Conservation (phyloP, 2,113 vertebrate species). For the Elaphurus davidianus region DNA sequence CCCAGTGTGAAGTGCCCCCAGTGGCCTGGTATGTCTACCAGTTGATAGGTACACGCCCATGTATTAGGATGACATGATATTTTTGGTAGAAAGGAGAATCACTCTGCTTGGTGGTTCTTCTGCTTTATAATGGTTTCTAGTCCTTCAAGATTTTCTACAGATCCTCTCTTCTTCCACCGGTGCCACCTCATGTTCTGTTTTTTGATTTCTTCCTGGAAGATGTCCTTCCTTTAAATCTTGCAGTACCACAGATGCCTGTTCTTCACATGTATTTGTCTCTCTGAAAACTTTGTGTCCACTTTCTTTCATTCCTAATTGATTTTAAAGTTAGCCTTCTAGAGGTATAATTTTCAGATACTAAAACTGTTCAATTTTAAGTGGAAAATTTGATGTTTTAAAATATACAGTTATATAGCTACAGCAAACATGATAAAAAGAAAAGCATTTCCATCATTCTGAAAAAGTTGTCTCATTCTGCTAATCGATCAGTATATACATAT, state of each 20-base stretch:
- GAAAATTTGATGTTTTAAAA: neutral
- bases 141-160: neutral
- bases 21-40: neutral
- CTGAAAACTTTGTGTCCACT: neutral
- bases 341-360: neutral
- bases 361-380: neutral
- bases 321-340: neutral
- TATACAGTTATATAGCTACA: neutral
- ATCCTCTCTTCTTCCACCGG: neutral
- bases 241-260: neutral
- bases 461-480: neutral
- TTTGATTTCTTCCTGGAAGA: neutral
- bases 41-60: neutral
- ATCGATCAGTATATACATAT: neutral
- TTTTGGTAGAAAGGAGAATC: neutral
- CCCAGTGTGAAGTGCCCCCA: neutral
- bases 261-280: neutral
- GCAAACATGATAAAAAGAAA: neutral
- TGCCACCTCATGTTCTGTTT: neutral
- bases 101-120: neutral
- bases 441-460: neutral
- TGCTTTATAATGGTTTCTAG: neutral
- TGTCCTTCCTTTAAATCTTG: neutral
- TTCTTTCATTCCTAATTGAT: neutral
- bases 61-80: neutral